These are phyloP conservation scores for Aphelenchoides fujianensis DNA, from an alignment of 1,140 invertebrate species.

Conservation along the genomic window DNA sequence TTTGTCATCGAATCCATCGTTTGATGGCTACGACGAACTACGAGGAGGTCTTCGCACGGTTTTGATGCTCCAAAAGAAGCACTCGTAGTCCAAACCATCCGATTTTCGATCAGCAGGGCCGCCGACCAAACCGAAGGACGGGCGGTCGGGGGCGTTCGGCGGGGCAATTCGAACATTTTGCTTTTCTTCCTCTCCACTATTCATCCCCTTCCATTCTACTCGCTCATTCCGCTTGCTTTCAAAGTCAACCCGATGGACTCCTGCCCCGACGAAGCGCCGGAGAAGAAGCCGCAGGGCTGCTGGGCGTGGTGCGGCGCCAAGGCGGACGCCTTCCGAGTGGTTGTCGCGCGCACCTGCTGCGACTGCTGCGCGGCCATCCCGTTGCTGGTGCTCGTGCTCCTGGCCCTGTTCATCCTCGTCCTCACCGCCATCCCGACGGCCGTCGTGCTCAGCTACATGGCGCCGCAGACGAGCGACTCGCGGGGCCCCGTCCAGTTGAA, in stretches of 20 bases:
- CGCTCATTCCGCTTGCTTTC: background rate
- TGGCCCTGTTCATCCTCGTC: slow-evolving; percentile 35
- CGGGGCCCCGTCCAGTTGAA: background rate
- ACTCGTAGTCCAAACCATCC: background rate
- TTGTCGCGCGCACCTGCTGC: slow-evolving; percentile 34
- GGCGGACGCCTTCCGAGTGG: slow-evolving; percentile 6
- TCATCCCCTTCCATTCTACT: background rate
- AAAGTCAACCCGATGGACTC: background rate
- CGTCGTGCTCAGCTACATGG: slow-evolving; percentile 40
- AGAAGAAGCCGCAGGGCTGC: slow-evolving; percentile 5
- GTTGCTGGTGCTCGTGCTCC: slow-evolving; percentile 36
- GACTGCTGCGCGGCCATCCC: slow-evolving; percentile 39
- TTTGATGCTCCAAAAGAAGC: no score
- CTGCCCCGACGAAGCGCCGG: background rate
- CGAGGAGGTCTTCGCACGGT: background rate
- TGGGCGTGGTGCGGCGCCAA: slow-evolving; percentile 19
- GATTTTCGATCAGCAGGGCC: no score
- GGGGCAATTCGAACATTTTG: background rate
- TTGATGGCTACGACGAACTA: background rate
- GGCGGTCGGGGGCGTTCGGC: background rate
- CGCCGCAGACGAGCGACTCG: background rate
- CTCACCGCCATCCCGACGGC: slow-evolving; percentile 38
- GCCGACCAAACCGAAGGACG: no score
- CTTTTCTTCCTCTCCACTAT: no score
- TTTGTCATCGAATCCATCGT: background rate